Evolutionary conservation across 37 sponge, comb jelly and placozoan species (phyloP), one percentile per base, ranked within the genome.

Genomic region (Axinella damicornis): DNA sequence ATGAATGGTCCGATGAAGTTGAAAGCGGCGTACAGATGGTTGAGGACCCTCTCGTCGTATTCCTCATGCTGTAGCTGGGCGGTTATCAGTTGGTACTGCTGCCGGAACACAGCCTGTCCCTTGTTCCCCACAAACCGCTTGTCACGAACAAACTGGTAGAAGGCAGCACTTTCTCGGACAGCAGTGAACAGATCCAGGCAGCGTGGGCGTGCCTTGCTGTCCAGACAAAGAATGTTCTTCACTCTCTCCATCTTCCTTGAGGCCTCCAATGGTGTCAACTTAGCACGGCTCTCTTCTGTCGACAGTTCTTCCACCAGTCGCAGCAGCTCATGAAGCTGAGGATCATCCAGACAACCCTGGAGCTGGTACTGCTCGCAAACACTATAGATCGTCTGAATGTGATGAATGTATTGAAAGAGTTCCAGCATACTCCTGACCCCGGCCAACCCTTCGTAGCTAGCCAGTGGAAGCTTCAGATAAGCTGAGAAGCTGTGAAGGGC

Each of bases 61-160:
- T 94, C 95, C 28, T 94, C 91, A 83, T 94, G 88, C 53, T 90
- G 91, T 0, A 94, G 72, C 75, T 87, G 87, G 22, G 83, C 77
- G 13, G 95, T 91, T 54, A 94, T 94, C 59, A 94, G 77, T 34
- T 86, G 87, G 53, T 95, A 90, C 87, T 95, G 80, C 66, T 95
- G 79, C 57, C 69, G 67, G 37, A 95, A 84, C 36, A 71, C 65
- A 17, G 57, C 76, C 11, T 83, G 85, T 0, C 88, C 92, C 53
- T 83, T 57, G 36, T 78, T n/a, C 30, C 81, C 91, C 27, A 52
- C 41, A 54, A 83, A 90, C 46, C 74, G 69, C 86, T 85, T 90
- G 73, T 85, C 91, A 31, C 52, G 22, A 15, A 83, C 28, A 56
- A 91, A 91, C 59, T 82, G 63, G 60, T 86, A 77, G 67, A 91